Evolutionary conservation across 2,113 vertebrate genomes (phyloP).

Genomic region (Thalassoma bifasciatum): DNA sequence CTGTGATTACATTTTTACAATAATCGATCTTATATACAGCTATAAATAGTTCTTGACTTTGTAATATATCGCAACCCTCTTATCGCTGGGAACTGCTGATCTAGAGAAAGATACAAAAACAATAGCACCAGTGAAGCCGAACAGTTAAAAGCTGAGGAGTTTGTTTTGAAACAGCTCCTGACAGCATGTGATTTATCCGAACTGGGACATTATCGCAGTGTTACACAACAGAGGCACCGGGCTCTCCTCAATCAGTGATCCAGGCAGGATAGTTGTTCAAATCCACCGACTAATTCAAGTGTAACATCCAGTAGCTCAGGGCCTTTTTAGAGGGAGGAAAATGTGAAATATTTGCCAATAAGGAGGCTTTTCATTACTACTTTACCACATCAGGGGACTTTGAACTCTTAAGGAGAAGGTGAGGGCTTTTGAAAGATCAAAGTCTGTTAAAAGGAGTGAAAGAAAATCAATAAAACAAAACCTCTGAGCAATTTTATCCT

Average conservation of each 20-base stretch:
- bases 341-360: neutral
- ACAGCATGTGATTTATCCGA: slow-evolving; percentile 15
- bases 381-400: neutral
- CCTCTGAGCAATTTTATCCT: too few relatives aligned
- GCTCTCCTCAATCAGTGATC: slow-evolving; percentile 9
- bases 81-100: too few relatives aligned
- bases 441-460: too few relatives aligned
- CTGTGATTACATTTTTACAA: too few relatives aligned
- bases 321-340: neutral
- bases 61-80: too few relatives aligned
- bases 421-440: too few relatives aligned
- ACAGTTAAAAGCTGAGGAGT: neutral
- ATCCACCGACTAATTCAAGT: neutral
- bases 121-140: neutral
- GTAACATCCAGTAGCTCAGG: neutral
- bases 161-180: neutral
- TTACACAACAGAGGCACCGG: neutral
- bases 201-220: neutral
- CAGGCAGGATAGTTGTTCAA: neutral
- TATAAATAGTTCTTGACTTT: too few relatives aligned
- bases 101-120: neutral
- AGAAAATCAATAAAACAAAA: too few relatives aligned
- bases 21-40: too few relatives aligned
- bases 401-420: neutral
- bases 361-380: neutral